Evolutionary conservation across 2,113 vertebrate genomes (phyloP).

Genomic region (Agapornis roseicollis): DNA sequence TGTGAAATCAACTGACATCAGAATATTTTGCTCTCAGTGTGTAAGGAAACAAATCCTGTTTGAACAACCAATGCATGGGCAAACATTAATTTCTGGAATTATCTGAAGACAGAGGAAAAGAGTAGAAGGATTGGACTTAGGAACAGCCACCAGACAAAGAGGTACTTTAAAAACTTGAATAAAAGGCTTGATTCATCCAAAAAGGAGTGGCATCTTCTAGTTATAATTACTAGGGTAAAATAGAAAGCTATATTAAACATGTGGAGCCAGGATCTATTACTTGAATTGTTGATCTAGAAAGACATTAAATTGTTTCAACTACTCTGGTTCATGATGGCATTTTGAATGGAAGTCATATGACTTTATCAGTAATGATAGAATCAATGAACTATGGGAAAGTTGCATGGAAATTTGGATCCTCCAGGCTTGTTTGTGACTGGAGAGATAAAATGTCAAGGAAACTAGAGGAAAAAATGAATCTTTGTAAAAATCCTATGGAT

Average conservation of each 20-base stretch:
- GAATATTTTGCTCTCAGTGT: not conserved
- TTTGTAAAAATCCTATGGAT: not conserved
- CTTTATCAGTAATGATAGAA: not conserved
- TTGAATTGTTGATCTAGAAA: not conserved
- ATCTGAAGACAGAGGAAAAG: not conserved
- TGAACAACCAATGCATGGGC: not conserved
- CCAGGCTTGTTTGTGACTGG: not conserved
- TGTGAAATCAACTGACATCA: not conserved
- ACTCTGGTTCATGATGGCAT: not conserved
- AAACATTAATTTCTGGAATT: not conserved
- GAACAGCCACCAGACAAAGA: not conserved
- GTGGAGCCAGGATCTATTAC: not conserved
- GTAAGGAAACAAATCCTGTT: not conserved
- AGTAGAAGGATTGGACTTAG: not conserved
- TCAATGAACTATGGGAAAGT: not conserved
- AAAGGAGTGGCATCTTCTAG: not conserved
- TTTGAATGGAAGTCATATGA: not conserved
- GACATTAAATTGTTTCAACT: not conserved
- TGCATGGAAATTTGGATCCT: not conserved
- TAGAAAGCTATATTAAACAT: not conserved
- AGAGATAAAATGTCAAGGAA: not conserved
- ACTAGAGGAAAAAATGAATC: not conserved
- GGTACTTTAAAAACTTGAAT: not conserved
- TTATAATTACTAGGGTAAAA: not conserved
- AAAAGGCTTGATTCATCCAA: not conserved